These are phyloP conservation scores for Pseudonaja textilis DNA, from an alignment of 2,113 vertebrate species.

Conservation along the genomic window DNA sequence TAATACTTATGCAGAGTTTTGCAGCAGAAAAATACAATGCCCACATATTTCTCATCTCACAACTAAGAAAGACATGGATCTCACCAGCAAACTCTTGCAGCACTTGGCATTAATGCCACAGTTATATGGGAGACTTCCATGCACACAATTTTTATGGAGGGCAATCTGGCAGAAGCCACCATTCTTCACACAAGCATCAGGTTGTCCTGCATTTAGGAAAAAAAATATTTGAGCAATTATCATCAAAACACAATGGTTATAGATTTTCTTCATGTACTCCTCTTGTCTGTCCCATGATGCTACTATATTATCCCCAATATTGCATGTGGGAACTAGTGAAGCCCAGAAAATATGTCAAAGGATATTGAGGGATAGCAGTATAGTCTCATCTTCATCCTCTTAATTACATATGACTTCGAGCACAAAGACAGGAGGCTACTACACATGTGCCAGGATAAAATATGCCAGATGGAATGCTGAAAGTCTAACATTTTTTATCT, in stretches of 20 bases:
- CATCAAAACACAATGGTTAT: not conserved
- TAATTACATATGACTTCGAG: not conserved
- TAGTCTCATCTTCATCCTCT: not conserved
- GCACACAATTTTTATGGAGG: not conserved
- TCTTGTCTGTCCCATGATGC: not conserved
- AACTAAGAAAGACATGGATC: not conserved
- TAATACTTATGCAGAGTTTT: not conserved
- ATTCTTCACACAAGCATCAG: rapidly evolving
- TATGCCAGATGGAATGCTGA: not conserved
- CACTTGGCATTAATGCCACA: constrained; percentile 10
- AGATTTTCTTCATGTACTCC: not conserved
- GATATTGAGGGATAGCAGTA: not conserved
- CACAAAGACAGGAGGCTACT: not conserved
- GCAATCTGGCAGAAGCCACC: not conserved
- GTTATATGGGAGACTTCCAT: not conserved
- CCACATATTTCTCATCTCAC: not conserved
- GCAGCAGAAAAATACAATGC: not conserved
- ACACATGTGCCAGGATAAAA: not conserved
- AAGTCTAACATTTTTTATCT: not conserved
- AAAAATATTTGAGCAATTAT: not conserved
- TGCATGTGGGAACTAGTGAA: not conserved
- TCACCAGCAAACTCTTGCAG: not conserved
- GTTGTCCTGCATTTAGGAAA: not conserved
- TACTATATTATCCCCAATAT: not conserved
- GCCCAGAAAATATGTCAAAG: not conserved